phyloP scores from a whole-genome alignment of 2,888 invertebrate genomes.

The Andrena minutula region DNA sequence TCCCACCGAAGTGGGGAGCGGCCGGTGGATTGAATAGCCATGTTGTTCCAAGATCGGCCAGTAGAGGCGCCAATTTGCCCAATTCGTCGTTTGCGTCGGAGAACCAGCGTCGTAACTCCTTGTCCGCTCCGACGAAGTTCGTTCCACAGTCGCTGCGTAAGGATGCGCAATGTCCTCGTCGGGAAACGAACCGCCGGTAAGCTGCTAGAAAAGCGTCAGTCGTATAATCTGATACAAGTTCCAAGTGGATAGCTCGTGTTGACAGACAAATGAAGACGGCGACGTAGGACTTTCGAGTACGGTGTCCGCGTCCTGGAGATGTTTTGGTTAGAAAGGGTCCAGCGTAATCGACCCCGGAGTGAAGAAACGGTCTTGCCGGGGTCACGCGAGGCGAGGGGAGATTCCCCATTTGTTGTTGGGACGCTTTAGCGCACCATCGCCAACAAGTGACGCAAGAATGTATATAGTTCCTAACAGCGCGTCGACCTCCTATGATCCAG shows the following conservation, averaged over 20 bases:
- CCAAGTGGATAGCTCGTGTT: conserved; percentile 62
- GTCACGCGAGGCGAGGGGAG: not conserved
- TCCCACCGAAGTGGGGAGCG: conserved; percentile 10
- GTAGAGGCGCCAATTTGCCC: not conserved
- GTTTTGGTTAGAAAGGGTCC: not conserved
- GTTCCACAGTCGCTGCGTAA: conserved; percentile 63
- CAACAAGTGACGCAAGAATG: not conserved
- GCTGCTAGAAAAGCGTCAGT: conserved; percentile 8
- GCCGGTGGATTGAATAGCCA: no score
- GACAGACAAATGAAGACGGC: no score
- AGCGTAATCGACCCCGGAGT: not conserved
- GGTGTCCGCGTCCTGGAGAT: not conserved
- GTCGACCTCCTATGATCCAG: not conserved
- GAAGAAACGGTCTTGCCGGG: not conserved
- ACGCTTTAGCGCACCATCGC: not conserved
- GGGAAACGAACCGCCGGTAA: conserved; percentile 1
- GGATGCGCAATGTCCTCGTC: conserved; percentile 54
- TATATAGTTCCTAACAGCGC: not conserved
- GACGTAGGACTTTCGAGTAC: no score
- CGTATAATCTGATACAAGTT: conserved; percentile 3
- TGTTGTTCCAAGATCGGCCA: no score
- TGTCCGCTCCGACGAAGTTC: conserved; percentile 67
- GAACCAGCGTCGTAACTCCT: not conserved
- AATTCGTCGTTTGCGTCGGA: not conserved
- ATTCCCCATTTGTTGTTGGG: not conserved